Base-by-base conservation (phyloP, 2,888 invertebrate species). In the Sinhomidia bicolor region DNA sequence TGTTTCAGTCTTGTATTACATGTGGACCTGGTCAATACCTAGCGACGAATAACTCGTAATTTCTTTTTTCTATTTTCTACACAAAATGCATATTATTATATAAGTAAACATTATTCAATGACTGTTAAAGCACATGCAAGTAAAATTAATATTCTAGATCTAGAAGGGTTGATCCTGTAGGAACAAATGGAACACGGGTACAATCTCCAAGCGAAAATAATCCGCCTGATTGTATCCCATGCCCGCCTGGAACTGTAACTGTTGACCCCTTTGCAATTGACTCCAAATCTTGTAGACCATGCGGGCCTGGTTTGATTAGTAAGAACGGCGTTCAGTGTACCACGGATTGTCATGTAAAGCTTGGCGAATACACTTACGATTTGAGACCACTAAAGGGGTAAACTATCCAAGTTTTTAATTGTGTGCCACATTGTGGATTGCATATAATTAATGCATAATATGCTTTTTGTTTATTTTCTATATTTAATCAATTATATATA, bases 271-370 rank as follows among this genome's bases (percentile, higher is more conserved):
- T 93, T 80, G 93, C 93, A 4, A 92, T 93, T 71, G 93, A 93
- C 41, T 88, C 92, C 2, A 93, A 93, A 47, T 93, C 94, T 1
- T 95, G 95, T 92, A 92, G 93, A 68, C 92, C 93, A 14, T 95
- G 95, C 93, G 94, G 95, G 1, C 93, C 93, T 7, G 94, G 94
- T 1, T 93, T 95, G 23, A 92, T 93, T 23, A 93, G 93, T 62
- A 93, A 93, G 26, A 93, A 94, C 88, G 94, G 94, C 10, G 92
- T 93, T 6, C 92, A 92, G 4, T 95, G 95, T 92, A 93, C 93
- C 44, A 94, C 94, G 1, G 93, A 94, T 90, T 95, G 95, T 91
- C 91, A 93, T 91, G 92, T 94, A 10, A 91, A 92, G 12, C 80
- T 93, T 3, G 92, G 93, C 54, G 92, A 92, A 23, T 92, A 92